Evolutionary conservation across 2,113 vertebrate species (phyloP), one percentile per base, ranked within the genome.

Genomic region (Malaclemys terrapin): DNA sequence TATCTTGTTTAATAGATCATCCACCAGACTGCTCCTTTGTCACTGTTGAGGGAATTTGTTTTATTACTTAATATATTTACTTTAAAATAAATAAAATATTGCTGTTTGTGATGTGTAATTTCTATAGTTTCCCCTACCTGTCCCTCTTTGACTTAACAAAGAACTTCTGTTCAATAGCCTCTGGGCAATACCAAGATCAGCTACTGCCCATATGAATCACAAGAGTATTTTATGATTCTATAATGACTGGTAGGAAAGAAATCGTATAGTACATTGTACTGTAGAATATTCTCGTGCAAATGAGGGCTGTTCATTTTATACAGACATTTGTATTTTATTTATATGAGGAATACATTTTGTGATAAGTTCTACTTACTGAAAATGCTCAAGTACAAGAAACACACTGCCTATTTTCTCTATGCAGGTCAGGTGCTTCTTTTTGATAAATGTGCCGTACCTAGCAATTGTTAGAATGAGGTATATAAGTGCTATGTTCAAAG

Each of bases 261-360:
- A 62, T 87, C 35, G 47, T 62, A 38, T 10, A 5, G 4, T 24
- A n/a, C 38, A 16, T 10, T 85, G 38, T n/a, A 14, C 50, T 62
- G 72, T 31, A 83, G 65, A 78, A 35, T 80, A 35, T 53, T 17
- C 52, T 11, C n/a, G 1, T 29, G 25, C 14, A 79, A 81, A 72
- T 0, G 0, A 80, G n/a, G 11, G 8, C 31, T 89, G 10, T 24
- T 11, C 12, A 79, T 38, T 5, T 38, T 49, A 14, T 12, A 24
- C 8, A 87, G 84, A 53, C 35, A 83, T 62, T 53, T 57, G 2
- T 5, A 4, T 85, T 9, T n/a, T 79, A 47, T 52, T 96, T 85
- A 31, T 49, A 0, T 27, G 14, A 49, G 20, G 17, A 93, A 49
- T 25, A 76, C 5, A n/a, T 10, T 78, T 52, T 84, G 20, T 27